Percentiles rank a stretch among this genome's conserved stretches.
These are phyloP conservation scores for Agrotis segetum DNA, from an alignment of 2,888 invertebrate genomes.

Conservation along the genomic window DNA sequence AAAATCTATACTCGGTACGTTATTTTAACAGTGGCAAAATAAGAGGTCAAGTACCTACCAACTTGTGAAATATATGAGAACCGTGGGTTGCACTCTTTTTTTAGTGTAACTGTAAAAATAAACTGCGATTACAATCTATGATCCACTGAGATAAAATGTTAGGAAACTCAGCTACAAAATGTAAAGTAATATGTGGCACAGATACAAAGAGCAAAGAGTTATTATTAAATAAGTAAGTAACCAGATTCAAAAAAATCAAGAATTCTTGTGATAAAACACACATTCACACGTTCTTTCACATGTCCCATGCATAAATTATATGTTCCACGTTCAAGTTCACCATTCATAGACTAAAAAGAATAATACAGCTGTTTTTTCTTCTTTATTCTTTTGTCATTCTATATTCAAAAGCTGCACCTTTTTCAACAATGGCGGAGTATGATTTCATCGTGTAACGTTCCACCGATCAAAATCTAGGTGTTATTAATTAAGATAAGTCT, in stretches of 20 bases:
- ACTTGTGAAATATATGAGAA: slow-evolving; percentile 41
- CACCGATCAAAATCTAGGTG: slow-evolving; percentile 17
- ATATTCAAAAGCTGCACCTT: slow-evolving; percentile 34
- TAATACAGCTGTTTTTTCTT: background rate
- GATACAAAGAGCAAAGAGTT: no score
- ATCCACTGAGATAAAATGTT: slow-evolving; percentile 22
- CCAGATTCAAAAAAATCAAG: background rate
- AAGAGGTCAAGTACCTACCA: slow-evolving; percentile 59
- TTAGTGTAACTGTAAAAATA: slow-evolving; percentile 8
- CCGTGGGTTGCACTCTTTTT: slow-evolving; percentile 6
- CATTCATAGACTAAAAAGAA: background rate
- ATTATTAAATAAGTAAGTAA: background rate
- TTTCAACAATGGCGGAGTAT: slow-evolving; percentile 10
- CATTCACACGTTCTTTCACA: background rate
- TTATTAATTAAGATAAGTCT: slow-evolving; percentile 29
- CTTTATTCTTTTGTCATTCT: background rate
- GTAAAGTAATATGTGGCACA: background rate
- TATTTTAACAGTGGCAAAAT: slow-evolving; percentile 55
- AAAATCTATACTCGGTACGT: slow-evolving; percentile 18
- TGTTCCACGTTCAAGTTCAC: background rate
- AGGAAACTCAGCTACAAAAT: slow-evolving; percentile 21
- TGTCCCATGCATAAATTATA: background rate
- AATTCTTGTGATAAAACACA: background rate
- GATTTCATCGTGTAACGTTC: background rate
- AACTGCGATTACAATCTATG: slow-evolving; percentile 18